Evolutionary conservation across 2,113 vertebrate genomes (phyloP).

Genomic region (Puffinus mauretanicus): DNA sequence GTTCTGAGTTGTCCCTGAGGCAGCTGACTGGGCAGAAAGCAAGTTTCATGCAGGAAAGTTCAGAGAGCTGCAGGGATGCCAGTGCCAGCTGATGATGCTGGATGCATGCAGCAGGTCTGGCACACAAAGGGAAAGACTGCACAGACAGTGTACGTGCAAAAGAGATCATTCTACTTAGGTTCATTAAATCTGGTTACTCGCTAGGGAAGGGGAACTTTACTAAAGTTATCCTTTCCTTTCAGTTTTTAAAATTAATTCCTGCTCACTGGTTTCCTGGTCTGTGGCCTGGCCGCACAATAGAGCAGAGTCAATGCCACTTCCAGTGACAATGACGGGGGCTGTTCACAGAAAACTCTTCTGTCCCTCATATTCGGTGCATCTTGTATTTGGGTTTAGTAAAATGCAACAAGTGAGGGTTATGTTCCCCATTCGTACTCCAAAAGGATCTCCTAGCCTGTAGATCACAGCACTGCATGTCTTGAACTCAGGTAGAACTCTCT

Average conservation of each 20-base stretch:
- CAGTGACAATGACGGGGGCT: accelerated
- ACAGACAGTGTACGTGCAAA: background rate
- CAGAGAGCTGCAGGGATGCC: background rate
- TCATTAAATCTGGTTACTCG: background rate
- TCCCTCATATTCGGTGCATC: background rate
- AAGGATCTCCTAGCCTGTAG: background rate
- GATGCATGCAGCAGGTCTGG: background rate
- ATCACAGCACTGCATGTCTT: background rate
- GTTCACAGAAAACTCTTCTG: background rate
- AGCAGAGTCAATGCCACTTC: background rate
- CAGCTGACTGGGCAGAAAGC: background rate
- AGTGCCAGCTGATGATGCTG: background rate
- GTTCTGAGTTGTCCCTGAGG: background rate
- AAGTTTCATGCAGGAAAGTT: background rate
- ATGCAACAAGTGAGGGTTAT: background rate
- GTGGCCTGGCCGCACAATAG: accelerated
- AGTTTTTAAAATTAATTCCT: background rate
- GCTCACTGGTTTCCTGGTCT: background rate
- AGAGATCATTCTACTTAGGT: background rate
- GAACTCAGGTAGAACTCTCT: background rate
- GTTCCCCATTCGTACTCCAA: background rate
- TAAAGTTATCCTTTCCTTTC: background rate
- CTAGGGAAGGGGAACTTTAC: background rate
- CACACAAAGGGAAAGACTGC: background rate
- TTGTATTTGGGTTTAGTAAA: background rate